Evolutionary conservation across 2,797 vertebrate species (phyloP), one percentile per base, ranked within the genome.

Genomic region (Onychomys torridus): DNA sequence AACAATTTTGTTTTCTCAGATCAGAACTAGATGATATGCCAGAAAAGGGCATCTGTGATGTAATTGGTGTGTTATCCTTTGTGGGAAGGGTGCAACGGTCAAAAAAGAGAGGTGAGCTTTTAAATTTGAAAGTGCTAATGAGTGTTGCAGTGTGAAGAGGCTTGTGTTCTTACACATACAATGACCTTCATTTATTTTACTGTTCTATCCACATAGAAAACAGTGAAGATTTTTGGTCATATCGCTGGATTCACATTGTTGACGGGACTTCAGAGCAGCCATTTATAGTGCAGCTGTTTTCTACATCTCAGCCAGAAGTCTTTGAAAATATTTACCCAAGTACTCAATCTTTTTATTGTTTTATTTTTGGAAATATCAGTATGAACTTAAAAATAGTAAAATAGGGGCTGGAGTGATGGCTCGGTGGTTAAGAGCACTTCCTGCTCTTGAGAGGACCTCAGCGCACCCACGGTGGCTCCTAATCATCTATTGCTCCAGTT

Each of bases 221-320:
- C 10, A 40, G 97, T 93, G 99, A 99, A 97, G 99, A 99, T 95
- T 99, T 99, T 98, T 99, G 99, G 99, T 98, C 99, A 0, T 99
- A 99, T 98, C 99, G 99, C 63, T 99, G 99, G 99, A 98, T 99
- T 79, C 99, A 99, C 55, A 98, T 99, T 23, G 96, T 99, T 91
- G 99, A 99, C 25, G 99, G 99, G 57, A 99, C 99, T 17, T 99
- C 99, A 29, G 97, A 99, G 2, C 97, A 98, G 0, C 99, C 99
- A 3, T 99, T 99, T 96, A 98, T 99, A 93, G 96, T 99, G 98
- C 99, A 99, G 98, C 98, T 99, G 87, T 99, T 99, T 98, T 99
- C 99, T 85, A 99, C 99, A 77, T 99, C 99, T 84, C 99, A 99
- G 96, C 99, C 99, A 34, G 99, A 99, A 94, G 98, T 99, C 97